Evolutionary conservation across 2,888 invertebrate genomes (phyloP), one percentile per base, ranked within the genome.

Genomic region (Nemotelus pantherinus): DNA sequence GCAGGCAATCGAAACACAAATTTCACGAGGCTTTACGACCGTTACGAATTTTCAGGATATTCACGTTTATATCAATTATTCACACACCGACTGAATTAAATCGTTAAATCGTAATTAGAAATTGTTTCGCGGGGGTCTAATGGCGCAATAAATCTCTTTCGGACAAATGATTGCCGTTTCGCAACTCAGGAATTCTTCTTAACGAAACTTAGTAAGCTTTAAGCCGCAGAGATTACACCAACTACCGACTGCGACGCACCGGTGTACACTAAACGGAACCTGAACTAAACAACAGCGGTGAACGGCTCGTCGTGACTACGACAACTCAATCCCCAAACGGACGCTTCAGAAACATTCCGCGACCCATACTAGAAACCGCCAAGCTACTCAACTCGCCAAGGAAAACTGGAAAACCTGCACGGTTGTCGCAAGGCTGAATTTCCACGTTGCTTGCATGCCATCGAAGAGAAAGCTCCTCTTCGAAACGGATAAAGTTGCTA

Each of bases 241-340:
- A 74, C 74, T 74, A 74, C 74, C 74, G 63, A 74, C 74, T 74
- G 74, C 74, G 74, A 74, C 74, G 74, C 2, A 74, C 74, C 74
- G 60, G 60, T 74, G 74, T 63, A 74, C 74, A 74, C 74, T 74
- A 60, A 74, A 72, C 43, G n/a, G 63, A 63, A 25, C 63, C 60
- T 60, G 63, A 57, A 60, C 63, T 63, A n/a, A n/a, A 10, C 57
- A 58, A 50, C 10, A 41, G 6, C 70, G 25, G 70, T 70, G 41
- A 70, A 64, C 67, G 41, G 10, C 70, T 68, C 70, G n/a, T 48
- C 70, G 63, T 43, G 53, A 65, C 47, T 65, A 43, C 65, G 10
- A 6, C 47, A 47, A 47, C 43, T 53, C 70, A 47, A 70, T 70
- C 70, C 70, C 70, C 70, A 70, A 70, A 70, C 70, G 70, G 70